Base-by-base conservation (phyloP, 2,113 vertebrate species). In the Odontesthes bonariensis region DNA sequence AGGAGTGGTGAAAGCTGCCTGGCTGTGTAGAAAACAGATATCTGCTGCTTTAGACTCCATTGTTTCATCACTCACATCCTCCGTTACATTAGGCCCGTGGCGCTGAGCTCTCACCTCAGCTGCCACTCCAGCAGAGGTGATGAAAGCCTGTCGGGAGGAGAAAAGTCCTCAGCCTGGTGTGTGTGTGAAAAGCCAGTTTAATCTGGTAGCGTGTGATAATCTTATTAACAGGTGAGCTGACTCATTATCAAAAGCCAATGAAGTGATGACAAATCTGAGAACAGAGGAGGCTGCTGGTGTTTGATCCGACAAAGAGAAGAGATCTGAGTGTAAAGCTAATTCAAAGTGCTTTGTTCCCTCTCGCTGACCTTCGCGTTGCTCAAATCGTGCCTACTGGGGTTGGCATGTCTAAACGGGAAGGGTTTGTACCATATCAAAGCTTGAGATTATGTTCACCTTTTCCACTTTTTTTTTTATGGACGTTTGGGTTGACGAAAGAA, bases 211-310 rank as follows among this genome's bases (percentile, higher is more conserved):
- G 83, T 81, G 67, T 38, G 53, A 68, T 93, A 90, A 94, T 93
- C 88, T 84, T 83, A 93, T 94, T 92, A 93, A 78, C 92, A 94
- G 92, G 89, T 90, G 89, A 86, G 78, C 76, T 49, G 71, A 83
- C 58, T 92, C 84, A 81, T 86, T 77, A 86, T 83, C 82, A 61
- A 59, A 64, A 72, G 64, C 72, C 51, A 20, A 70, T 59, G 42
- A n/a, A 46, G 57, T 27, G 69, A 35, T 70, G 63, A 68, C 32
- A 49, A 53, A 19, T 72, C 46, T 0, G 53, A 66, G 65, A 73
- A 60, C 3, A 7, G 31, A 40, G 47, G 55, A 67, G 44, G 47
- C 9, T 3, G 73, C 13, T 52, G 12, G 1, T 47, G 76, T 86
- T 83, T 85, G 86, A 85, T 89, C 57, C 75, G 79, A 53, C 38